Percentiles rank a stretch among this genome's conserved stretches.
phyloP scores from a whole-genome alignment of 2,113 vertebrate genomes.

The Prionailurus bengalensis region DNA sequence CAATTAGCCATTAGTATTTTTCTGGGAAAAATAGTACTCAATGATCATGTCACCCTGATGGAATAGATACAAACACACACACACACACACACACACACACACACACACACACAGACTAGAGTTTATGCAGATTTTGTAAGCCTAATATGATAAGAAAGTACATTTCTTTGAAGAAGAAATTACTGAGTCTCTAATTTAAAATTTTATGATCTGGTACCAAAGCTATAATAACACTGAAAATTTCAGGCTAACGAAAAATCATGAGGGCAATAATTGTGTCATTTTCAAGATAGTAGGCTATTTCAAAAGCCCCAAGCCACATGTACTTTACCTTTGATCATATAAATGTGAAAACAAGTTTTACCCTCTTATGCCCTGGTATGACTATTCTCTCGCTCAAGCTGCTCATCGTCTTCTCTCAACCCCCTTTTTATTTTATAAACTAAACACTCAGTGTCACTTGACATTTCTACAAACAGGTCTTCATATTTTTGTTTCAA shows the following conservation, averaged over 20 bases:
- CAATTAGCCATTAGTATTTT: not conserved
- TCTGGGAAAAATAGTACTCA: not conserved
- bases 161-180: conserved; percentile 56
- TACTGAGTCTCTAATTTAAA: conserved; percentile 66
- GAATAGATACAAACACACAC: not conserved
- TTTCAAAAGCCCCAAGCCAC: conserved; percentile 35
- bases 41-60: conserved; percentile 10
- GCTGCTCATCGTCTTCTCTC: not conserved
- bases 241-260: conserved; percentile 37
- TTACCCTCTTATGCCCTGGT: not conserved
- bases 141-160: not conserved
- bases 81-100: no score
- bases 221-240: conserved; percentile 52
- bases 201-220: conserved; percentile 52
- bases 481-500: not conserved
- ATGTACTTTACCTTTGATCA: conserved; percentile 13
- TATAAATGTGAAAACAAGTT: not conserved
- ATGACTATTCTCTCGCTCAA: not conserved
- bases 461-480: not conserved
- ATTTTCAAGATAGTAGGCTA: conserved; percentile 56
- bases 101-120: not conserved
- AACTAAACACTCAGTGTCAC: not conserved
- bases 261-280: conserved; percentile 44
- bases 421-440: not conserved
- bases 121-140: conserved; percentile 16